Percentiles rank a stretch among this genome's conserved stretches.
These are phyloP conservation scores for Fistularia commersonii DNA, from an alignment of 2,797 vertebrate species.

Conservation along the genomic window DNA sequence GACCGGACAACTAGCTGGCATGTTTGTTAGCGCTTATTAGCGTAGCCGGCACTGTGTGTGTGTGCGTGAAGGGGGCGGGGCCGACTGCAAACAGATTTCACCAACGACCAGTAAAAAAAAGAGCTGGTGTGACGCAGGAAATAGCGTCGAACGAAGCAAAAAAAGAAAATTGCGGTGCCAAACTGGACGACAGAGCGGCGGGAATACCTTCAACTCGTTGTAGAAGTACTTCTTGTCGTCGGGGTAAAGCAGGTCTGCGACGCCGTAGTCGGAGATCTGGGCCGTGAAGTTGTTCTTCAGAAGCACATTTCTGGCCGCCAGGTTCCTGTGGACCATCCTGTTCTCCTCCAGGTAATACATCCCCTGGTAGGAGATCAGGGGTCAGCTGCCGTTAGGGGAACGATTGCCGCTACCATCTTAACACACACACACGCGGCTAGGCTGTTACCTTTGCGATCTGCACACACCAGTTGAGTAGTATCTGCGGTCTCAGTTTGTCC, in stretches of 20 bases:
- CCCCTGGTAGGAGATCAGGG: conserved; percentile 76
- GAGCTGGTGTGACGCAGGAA: no score
- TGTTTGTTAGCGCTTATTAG: not conserved
- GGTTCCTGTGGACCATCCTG: conserved; percentile 90
- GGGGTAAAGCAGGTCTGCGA: conserved; percentile 88
- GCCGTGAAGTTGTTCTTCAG: conserved; percentile 88
- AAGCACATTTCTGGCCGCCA: conserved; percentile 91
- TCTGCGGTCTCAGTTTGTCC: conserved; percentile 81
- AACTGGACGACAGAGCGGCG: no score
- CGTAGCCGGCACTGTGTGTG: not conserved
- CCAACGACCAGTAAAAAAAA: no score
- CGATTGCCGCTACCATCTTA: not conserved
- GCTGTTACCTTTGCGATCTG: conserved; percentile 92
- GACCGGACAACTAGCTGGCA: no score
- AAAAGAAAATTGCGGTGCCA: no score
- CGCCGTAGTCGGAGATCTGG: conserved; percentile 92
- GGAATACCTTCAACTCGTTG: conserved; percentile 86
- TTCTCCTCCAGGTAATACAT: conserved; percentile 97
- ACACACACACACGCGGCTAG: not conserved
- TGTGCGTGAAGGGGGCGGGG: no score
- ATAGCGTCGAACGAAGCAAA: no score
- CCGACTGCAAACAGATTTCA: no score
- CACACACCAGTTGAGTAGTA: conserved; percentile 96
- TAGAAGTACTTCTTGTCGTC: conserved; percentile 92
- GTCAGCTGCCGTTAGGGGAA: not conserved